Evolutionary conservation across 1,140 invertebrate species (phyloP).

Genomic region (Nixonia krombeini): DNA sequence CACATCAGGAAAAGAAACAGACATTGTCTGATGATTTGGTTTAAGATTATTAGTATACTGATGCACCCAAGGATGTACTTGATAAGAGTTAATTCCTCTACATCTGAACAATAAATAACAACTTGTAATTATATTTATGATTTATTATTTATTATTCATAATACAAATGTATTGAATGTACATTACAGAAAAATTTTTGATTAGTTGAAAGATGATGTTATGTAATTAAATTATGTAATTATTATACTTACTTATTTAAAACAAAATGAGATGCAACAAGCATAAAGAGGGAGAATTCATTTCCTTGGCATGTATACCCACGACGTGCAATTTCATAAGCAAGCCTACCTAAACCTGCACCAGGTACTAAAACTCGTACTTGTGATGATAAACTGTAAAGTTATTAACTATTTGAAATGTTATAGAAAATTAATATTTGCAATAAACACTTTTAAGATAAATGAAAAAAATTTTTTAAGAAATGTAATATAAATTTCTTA

Average conservation of each 20-base stretch:
- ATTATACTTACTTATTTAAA: constrained; percentile 82
- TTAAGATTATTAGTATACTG: constrained; percentile 92
- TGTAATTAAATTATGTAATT: too few relatives aligned
- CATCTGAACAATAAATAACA: constrained; percentile 71
- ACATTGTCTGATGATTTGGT: constrained; percentile 84
- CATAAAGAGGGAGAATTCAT: constrained; percentile 99
- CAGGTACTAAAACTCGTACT: constrained; percentile 91
- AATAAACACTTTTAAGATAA: too few relatives aligned
- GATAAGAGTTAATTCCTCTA: constrained; percentile 72
- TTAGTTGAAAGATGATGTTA: not conserved
- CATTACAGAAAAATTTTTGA: not conserved
- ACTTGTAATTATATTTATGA: not conserved
- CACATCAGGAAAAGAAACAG: constrained; percentile 91
- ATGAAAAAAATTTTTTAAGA: too few relatives aligned
- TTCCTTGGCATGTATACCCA: constrained; percentile 95
- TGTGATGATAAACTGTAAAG: constrained; percentile 64
- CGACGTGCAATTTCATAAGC: constrained; percentile 92
- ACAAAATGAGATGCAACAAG: constrained; percentile 96
- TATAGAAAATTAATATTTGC: too few relatives aligned
- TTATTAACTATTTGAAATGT: too few relatives aligned
- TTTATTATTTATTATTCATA: not conserved
- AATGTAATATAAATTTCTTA: too few relatives aligned
- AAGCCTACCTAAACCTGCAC: constrained; percentile 93
- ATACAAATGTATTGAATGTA: not conserved
- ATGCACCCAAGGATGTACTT: constrained; percentile 94